A percentile compares a stretch with the other conserved stretches of the same genome.
phyloP scores from a whole-genome alignment of 2,888 invertebrate species.

The Amblyteles armatorius region DNA sequence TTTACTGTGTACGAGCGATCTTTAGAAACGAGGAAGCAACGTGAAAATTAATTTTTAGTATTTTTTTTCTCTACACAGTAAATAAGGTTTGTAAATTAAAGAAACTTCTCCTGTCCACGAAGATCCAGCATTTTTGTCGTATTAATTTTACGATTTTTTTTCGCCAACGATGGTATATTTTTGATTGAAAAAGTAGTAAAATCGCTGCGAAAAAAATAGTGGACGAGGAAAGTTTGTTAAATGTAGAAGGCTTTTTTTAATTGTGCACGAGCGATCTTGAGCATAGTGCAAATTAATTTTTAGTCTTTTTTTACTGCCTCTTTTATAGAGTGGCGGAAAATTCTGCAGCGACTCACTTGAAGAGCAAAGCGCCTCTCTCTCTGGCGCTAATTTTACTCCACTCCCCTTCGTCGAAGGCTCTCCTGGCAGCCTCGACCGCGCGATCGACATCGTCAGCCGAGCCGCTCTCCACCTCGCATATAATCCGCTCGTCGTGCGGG shows the following conservation, averaged over 20 bases:
- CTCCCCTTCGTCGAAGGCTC: conserved; percentile 94
- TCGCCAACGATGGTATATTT: no score
- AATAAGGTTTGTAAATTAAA: no score
- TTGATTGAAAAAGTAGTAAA: no score
- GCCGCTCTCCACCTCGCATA: conserved; percentile 91
- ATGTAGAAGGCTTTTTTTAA: neutral
- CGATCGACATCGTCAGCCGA: conserved; percentile 93
- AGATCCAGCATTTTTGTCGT: no score
- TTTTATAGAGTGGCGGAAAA: conserved; percentile 7
- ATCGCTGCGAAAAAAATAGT: no score
- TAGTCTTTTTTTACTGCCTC: neutral
- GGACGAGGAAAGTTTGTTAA: no score
- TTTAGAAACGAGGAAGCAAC: no score
- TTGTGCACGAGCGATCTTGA: neutral
- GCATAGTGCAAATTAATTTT: no score
- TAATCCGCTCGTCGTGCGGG: conserved; percentile 93
- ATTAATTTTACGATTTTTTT: no score
- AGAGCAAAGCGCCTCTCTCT: conserved; percentile 94
- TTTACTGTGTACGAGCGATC: neutral
- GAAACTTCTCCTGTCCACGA: no score
- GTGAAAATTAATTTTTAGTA: no score
- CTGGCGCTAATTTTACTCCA: conserved; percentile 98
- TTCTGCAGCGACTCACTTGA: conserved; percentile 86
- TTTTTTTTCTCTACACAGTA: neutral
- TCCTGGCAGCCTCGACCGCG: conserved; percentile 95